These are phyloP conservation scores for Onychomys arenicola DNA, from an alignment of 2,797 vertebrate species.

Conservation along the genomic window DNA sequence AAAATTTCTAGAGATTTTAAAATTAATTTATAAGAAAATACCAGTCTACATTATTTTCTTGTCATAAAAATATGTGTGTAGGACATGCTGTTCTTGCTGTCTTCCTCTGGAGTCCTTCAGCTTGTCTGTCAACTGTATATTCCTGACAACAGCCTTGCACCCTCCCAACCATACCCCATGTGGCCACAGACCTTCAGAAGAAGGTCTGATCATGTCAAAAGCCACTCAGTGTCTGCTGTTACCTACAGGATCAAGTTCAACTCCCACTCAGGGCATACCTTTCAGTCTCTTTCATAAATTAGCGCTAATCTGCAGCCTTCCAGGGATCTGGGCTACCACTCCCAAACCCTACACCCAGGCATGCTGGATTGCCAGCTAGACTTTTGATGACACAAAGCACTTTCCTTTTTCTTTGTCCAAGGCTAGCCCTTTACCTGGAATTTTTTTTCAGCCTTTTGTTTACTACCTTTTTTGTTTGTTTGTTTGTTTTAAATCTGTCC, in stretches of 20 bases:
- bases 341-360: background rate
- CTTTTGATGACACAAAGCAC: background rate
- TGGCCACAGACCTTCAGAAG: background rate
- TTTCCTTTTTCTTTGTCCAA: background rate
- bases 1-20: background rate
- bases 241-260: background rate
- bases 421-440: background rate
- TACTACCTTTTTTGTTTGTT: background rate
- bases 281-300: background rate
- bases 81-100: background rate
- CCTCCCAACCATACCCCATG: background rate
- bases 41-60: background rate
- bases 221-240: background rate
- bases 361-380: background rate
- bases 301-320: background rate
- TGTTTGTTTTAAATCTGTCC: background rate
- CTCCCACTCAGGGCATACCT: background rate
- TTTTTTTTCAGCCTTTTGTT: background rate
- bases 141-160: background rate
- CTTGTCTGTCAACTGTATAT: background rate
- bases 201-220: background rate
- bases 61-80: background rate
- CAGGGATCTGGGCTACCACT: background rate
- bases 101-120: background rate
- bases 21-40: background rate